Evolutionary conservation across 1,140 invertebrate species (phyloP), one percentile per base, ranked within the genome.

Genomic region (Diorhabda elongata): DNA sequence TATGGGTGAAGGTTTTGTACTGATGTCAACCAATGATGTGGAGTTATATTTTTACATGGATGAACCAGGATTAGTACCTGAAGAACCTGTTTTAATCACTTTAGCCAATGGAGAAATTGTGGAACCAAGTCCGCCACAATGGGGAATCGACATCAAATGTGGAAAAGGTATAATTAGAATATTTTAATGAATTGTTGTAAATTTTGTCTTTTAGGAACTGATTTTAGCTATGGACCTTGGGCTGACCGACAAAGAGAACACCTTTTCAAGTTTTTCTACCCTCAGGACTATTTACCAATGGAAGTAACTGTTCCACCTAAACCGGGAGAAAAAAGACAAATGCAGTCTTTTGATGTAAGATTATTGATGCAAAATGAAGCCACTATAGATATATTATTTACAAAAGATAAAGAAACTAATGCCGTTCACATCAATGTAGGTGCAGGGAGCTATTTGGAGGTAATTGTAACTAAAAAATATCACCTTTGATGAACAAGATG

Each of bases 211-310:
- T 11, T 44, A 75, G 76, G 87, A 42, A 99, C 97, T 57, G 95
- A 98, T 79, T 96, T 98, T 75, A 97, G 95, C 81, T 98, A 98
- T 78, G 97, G 97, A 2, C 97, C 98, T 3, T 99, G 97, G 97
- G 96, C 96, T 4, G 97, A 99, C 81, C 86, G 96, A 58, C 97
- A 99, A 81, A 86, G 97, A 68, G 96, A 98, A 81, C 90, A 96
- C 82, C 82, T 99, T 11, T 98, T 95, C 81, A 96, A 91, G 83
- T 98, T 98, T 80, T 99, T 99, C 81, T 98, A 94, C 80, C 97
- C 97, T 3, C 91, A 92, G 69, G 92, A 95, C 81, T 95, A 91
- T 81, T 88, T 92, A 75, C 87, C 88, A 60, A 82, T 92, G 69
- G 87, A 90, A 80, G 86, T 92, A 2, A 93, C 92, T 0, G 89